Conservation (phyloP, 2,797 vertebrate genomes). For the Bucorvus abyssinicus region DNA sequence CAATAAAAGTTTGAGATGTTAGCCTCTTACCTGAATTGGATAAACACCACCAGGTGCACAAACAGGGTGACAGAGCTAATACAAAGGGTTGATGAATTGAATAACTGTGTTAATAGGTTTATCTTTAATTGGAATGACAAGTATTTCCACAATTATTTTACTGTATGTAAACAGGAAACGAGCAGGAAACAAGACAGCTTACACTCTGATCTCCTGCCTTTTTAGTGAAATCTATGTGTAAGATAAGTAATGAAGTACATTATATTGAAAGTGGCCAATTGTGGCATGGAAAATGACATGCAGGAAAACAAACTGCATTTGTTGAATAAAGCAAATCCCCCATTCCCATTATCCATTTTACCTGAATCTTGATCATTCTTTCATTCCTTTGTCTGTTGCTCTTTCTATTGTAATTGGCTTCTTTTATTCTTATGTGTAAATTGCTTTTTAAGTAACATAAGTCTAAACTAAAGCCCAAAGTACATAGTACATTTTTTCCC, state of each 20-base stretch:
- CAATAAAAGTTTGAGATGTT: background rate
- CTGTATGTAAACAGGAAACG: background rate
- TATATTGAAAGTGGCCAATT: background rate
- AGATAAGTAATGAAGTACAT: background rate
- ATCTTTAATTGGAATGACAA: background rate
- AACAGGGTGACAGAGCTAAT: background rate
- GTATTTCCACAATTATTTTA: background rate
- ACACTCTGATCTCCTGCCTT: background rate
- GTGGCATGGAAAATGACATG: background rate
- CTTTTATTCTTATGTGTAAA: background rate
- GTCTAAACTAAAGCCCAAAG: background rate
- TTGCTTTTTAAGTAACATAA: background rate
- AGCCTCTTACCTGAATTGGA: background rate
- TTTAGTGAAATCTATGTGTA: background rate
- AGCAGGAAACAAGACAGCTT: background rate
- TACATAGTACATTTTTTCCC: background rate
- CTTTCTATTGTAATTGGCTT: background rate
- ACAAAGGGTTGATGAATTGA: background rate
- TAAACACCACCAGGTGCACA: background rate
- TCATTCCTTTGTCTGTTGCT: background rate
- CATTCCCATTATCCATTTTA: background rate
- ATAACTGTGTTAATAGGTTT: background rate
- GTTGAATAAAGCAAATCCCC: background rate
- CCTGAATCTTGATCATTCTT: background rate
- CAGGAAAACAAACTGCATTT: background rate